Evolutionary conservation across 1,140 invertebrate species (phyloP), one percentile per base, ranked within the genome.

Genomic region (Drosophila sp.): DNA sequence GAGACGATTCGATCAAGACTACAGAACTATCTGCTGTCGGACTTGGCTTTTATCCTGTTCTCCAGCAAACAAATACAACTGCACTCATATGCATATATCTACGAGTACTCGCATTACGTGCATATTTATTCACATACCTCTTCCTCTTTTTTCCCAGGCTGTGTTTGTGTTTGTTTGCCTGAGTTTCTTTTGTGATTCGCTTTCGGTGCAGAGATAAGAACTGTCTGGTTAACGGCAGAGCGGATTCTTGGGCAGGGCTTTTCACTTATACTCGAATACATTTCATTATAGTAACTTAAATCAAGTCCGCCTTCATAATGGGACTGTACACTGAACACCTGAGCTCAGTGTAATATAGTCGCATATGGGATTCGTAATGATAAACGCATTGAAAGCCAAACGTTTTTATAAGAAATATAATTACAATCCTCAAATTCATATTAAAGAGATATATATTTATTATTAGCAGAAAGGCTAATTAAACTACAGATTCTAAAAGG

Each of bases 41-140:
- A 63, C 50, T 67, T 59, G 53, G 41, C 63, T 72, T 72, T 66
- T 72, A 67, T 72, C 70, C 70, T 72, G 70, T 38, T 36, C 45
- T 11, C 14, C 46, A 4, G 6, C 13, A 43, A n/a, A 18, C 27
- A 32, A 13, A 29, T n/a, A 53, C 14, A 53, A 36, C 50, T 34
- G 11, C 45, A 27, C 7, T 3, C 43, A 21, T 8, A 18, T 45
- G 43, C 0, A 36, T 51, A 32, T 43, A 43, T 43, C 43, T 46
- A 21, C 21, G 34, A 21, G 4, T 13, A 16, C 45, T 7, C 36
- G 9, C 1, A 13, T 29, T 29, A 29, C 27, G 27, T 29, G 1
- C 6, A 6, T 29, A 7, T 29, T 29, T 7, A 29, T 18, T 7
- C 6, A 13, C 43, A 5, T 29, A 29, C 27, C n/a, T 34, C 21